Evolutionary conservation across 2,888 invertebrate genomes (phyloP).

Genomic region (Stenodema calcarata): DNA sequence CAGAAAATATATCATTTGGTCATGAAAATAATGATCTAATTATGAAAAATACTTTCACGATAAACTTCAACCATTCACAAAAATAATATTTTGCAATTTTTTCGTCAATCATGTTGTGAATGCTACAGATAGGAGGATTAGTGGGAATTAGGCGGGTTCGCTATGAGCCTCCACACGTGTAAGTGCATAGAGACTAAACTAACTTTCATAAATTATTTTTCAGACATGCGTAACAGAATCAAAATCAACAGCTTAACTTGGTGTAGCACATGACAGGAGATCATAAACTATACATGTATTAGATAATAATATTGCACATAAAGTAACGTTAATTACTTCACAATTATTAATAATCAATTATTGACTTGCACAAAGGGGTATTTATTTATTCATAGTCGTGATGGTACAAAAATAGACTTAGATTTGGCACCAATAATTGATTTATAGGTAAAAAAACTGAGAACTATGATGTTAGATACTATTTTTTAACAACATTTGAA

Average conservation of each 20-base stretch:
- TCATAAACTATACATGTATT: background rate
- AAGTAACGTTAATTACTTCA: too few relatives aligned
- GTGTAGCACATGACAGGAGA: background rate
- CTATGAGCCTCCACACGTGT: background rate
- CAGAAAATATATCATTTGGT: background rate
- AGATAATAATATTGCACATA: too few relatives aligned
- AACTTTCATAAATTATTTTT: background rate
- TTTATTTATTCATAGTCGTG: background rate
- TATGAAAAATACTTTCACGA: too few relatives aligned
- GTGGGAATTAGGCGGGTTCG: too few relatives aligned
- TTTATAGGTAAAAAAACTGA: background rate
- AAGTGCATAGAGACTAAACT: too few relatives aligned
- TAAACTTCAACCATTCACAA: too few relatives aligned
- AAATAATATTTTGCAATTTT: too few relatives aligned
- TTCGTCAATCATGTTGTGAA: too few relatives aligned
- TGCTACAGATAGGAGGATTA: too few relatives aligned
- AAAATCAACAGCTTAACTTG: background rate
- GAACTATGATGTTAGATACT: background rate
- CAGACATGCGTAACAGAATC: background rate
- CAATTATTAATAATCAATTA: too few relatives aligned
- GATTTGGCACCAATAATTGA: background rate
- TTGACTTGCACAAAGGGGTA: background rate
- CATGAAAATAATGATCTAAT: background rate
- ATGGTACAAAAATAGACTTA: background rate
- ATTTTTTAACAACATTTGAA: background rate